A percentile compares a stretch with the other conserved stretches of the same genome.
Conservation (phyloP, 1,140 invertebrate genomes). For the Drosophila nigrodunni region DNA sequence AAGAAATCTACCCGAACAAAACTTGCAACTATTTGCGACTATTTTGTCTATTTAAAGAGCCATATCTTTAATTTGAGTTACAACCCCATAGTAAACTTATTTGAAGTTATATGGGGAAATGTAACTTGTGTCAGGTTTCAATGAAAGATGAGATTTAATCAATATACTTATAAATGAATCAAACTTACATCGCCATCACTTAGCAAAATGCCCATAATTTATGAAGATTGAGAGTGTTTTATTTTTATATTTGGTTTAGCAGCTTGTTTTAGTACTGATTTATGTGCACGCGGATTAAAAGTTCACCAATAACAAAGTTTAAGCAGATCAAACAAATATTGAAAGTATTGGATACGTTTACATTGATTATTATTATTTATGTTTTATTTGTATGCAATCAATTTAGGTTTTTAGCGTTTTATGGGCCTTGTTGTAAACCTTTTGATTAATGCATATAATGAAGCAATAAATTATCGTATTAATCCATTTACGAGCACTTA, state of each 20-base stretch:
- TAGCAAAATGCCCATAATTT: conserved; percentile 80
- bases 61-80: neutral
- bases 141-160: neutral
- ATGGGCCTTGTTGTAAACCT: conserved; percentile 59
- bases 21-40: too few relatives aligned
- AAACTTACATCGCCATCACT: conserved; percentile 83
- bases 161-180: conserved; percentile 31
- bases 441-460: conserved; percentile 69
- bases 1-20: too few relatives aligned
- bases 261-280: conserved; percentile 61
- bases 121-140: conserved; percentile 13
- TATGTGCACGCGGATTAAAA: conserved; percentile 42
- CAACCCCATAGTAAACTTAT: neutral
- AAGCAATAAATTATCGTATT: conserved; percentile 67
- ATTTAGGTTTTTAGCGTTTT: conserved; percentile 29
- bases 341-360: conserved; percentile 43
- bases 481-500: conserved; percentile 78
- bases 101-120: conserved; percentile 11
- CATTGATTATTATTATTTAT: conserved; percentile 64
- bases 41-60: too few relatives aligned
- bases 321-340: conserved; percentile 54
- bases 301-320: conserved; percentile 32
- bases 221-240: conserved; percentile 28
- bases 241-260: conserved; percentile 19
- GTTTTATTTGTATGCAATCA: conserved; percentile 24